A percentile compares a stretch with the other conserved stretches of the same genome.
Conservation (phyloP, 2,797 vertebrate species). For the Scarus forsteni region DNA sequence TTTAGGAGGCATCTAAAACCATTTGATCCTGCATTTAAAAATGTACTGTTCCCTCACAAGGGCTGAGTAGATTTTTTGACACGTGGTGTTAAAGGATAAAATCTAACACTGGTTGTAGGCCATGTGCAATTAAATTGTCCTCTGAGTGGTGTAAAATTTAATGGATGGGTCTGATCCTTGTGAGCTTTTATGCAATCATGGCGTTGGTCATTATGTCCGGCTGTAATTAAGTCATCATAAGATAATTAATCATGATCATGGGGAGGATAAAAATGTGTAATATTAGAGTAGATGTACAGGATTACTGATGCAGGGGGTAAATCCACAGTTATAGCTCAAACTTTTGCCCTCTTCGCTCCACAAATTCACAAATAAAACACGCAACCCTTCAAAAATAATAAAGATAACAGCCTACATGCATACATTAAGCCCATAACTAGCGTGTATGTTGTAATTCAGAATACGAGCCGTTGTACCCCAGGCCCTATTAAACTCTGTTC, state of each 20-base stretch:
- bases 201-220: slow-evolving; percentile 25
- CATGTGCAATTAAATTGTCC: slow-evolving; percentile 39
- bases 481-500: slow-evolving; percentile 73
- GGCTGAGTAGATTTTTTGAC: slow-evolving; percentile 18
- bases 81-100: slow-evolving; percentile 24
- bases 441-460: slow-evolving; percentile 45
- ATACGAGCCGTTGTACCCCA: slow-evolving; percentile 53
- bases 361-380: not conserved
- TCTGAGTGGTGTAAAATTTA: slow-evolving; percentile 30
- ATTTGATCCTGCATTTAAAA: slow-evolving; percentile 11
- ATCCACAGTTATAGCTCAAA: not conserved
- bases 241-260: slow-evolving; percentile 33
- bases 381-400: not conserved
- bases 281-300: not conserved
- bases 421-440: slow-evolving; percentile 15
- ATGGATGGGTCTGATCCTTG: slow-evolving; percentile 24
- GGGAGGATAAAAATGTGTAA: not conserved
- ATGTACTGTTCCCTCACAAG: slow-evolving; percentile 19
- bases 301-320: not conserved
- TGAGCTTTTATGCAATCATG: slow-evolving; percentile 19
- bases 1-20: slow-evolving; percentile 34
- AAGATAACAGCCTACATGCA: slow-evolving; percentile 12
- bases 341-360: too few relatives aligned
- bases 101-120: slow-evolving; percentile 32
- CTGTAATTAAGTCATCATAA: slow-evolving; percentile 45